These are phyloP conservation scores for Volucella inflata DNA, from an alignment of 2,888 invertebrate genomes.

Conservation along the genomic window DNA sequence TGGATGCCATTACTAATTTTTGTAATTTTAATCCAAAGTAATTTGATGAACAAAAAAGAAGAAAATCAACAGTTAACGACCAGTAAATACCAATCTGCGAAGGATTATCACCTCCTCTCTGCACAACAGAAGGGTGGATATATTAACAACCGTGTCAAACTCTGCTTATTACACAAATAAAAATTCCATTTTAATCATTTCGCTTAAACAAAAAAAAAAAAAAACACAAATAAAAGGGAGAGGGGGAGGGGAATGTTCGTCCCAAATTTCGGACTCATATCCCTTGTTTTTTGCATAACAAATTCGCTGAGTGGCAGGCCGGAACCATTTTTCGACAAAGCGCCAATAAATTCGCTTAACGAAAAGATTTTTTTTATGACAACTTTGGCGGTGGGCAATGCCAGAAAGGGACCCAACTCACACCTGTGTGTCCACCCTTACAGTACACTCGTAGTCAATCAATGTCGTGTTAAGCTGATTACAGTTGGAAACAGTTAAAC, in stretches of 20 bases:
- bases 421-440: neutral
- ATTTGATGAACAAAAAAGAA: constrained; percentile 21
- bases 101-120: constrained; percentile 44
- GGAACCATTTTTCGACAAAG: constrained; percentile 39
- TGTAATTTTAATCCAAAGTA: neutral
- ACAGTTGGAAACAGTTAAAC: constrained; percentile 47
- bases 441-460: constrained; percentile 53
- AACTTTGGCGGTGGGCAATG: constrained; percentile 38
- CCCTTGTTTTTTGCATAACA: neutral
- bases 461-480: constrained; percentile 69
- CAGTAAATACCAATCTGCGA: constrained; percentile 62
- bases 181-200: constrained; percentile 63
- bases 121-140: neutral
- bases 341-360: constrained; percentile 30
- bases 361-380: constrained; percentile 57
- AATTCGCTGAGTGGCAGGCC: neutral
- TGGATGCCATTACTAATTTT: neutral
- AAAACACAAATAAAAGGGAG: neutral
- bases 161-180: constrained; percentile 65
- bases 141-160: constrained; percentile 57
- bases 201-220: constrained; percentile 46
- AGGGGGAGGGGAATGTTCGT: too few relatives aligned
- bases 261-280: neutral
- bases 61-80: constrained; percentile 32
- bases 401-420: neutral